phyloP scores from a whole-genome alignment of 1,140 invertebrate genomes.

The Battus philenor region DNA sequence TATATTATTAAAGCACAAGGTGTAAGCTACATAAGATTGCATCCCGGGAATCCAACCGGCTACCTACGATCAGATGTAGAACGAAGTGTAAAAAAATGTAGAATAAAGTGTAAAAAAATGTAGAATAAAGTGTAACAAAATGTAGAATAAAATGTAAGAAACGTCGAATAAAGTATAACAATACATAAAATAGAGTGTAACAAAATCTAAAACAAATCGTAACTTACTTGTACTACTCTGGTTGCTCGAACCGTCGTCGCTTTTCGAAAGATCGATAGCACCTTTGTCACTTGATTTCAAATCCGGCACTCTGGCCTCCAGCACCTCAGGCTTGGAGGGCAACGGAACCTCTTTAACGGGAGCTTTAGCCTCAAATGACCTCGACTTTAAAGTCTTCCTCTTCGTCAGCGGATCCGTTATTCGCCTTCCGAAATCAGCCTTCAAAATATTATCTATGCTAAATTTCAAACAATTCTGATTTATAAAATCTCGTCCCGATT shows the following conservation, averaged over 20 bases:
- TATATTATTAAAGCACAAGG: no score
- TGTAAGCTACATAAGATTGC: no score
- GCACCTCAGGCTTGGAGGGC: conserved; percentile 29
- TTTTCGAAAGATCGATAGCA: conserved; percentile 65
- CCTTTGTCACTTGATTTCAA: conserved; percentile 52
- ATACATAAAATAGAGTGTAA: no score
- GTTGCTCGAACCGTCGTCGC: conserved; percentile 55
- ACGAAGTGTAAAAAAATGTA: no score
- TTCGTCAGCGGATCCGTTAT: conserved; percentile 83
- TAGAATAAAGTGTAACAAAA: no score
- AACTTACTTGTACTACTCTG: conserved; percentile 48
- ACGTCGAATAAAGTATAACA: no score
- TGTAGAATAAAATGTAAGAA: no score
- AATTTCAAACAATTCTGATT: conserved; percentile 87
- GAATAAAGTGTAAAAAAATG: no score
- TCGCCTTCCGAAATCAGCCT: conserved; percentile 89
- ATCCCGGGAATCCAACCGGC: no score
- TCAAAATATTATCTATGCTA: conserved; percentile 94
- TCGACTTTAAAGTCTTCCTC: conserved; percentile 63
- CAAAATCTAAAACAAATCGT: no score
- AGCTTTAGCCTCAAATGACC: conserved; percentile 42
- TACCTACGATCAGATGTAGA: no score
- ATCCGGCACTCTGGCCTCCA: conserved; percentile 51
- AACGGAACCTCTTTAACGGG: conserved; percentile 40
- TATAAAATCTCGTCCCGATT: conserved; percentile 56